phyloP scores from a whole-genome alignment of 2,888 invertebrate genomes.

The Eutolmus rufibarbis region DNA sequence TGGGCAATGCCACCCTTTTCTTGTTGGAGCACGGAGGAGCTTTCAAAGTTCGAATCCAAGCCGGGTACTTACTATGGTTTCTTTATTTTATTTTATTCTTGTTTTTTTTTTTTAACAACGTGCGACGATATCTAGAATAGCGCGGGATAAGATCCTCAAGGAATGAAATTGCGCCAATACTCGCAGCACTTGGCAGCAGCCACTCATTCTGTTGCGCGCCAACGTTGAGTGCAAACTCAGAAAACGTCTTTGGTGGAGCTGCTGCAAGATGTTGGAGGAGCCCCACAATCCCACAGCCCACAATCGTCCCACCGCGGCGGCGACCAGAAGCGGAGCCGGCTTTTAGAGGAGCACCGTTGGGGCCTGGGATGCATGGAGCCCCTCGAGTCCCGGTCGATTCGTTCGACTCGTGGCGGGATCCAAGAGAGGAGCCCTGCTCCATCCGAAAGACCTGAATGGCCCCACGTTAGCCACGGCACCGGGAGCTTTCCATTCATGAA shows the following conservation, averaged over 20 bases:
- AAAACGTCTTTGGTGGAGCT: neutral
- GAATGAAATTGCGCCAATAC: neutral
- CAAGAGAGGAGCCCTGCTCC: neutral
- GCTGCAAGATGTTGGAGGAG: neutral
- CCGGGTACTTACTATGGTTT: neutral
- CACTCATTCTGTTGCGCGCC: neutral
- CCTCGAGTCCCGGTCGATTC: neutral
- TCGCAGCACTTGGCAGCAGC: neutral
- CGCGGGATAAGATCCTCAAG: neutral
- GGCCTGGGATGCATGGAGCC: neutral
- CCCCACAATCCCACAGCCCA: neutral
- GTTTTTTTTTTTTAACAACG: neutral
- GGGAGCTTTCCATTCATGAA: neutral
- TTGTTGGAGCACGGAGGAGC: neutral
- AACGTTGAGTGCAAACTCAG: neutral
- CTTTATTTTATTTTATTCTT: neutral
- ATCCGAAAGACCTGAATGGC: neutral
- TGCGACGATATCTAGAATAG: neutral
- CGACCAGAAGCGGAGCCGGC: neutral
- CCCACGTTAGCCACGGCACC: neutral
- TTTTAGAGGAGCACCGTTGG: neutral
- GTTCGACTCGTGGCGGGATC: neutral
- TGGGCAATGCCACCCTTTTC: conserved; percentile 6
- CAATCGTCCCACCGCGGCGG: neutral
- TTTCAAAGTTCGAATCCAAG: neutral